Percentiles rank a stretch among this genome's conserved stretches.
phyloP scores from a whole-genome alignment of 2,113 vertebrate species.

The Perognathus longimembris region DNA sequence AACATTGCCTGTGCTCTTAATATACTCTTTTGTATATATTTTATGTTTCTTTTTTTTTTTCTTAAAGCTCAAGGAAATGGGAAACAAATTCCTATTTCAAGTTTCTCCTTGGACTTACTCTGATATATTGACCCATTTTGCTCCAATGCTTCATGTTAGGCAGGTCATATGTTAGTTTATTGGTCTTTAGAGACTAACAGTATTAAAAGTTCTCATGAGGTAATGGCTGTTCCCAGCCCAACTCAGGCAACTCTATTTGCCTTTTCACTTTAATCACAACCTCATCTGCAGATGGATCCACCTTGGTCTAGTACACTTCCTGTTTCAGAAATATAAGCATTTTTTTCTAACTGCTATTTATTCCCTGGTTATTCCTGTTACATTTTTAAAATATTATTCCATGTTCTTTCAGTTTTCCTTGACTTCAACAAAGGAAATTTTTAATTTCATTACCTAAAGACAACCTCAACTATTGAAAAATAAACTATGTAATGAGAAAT shows the following conservation, averaged over 20 bases:
- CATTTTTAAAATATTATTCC: neutral
- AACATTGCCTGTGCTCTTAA: neutral
- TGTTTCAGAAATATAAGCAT: neutral
- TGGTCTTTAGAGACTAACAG: constrained; percentile 39
- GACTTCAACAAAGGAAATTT: neutral
- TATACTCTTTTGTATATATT: neutral
- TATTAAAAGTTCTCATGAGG: constrained; percentile 40
- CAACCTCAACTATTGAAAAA: neutral
- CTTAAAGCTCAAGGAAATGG: neutral
- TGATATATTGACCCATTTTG: constrained; percentile 28
- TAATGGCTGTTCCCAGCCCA: constrained; percentile 18
- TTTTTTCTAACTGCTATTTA: constrained; percentile 31
- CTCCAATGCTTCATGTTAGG: neutral
- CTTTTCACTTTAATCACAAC: constrained; percentile 39
- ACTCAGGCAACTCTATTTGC: neutral
- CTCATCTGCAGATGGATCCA: constrained; percentile 24
- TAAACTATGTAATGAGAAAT: neutral
- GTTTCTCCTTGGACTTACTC: neutral
- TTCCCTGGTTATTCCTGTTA: neutral
- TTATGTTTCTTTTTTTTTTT: constrained; percentile 28
- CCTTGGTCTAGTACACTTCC: neutral
- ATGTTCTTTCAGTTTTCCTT: neutral
- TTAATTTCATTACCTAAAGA: neutral
- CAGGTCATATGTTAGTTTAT: constrained; percentile 3
- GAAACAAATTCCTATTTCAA: constrained; percentile 31